Base-by-base conservation (phyloP, 2,797 vertebrate genomes). In the Ciconia nigra region DNA sequence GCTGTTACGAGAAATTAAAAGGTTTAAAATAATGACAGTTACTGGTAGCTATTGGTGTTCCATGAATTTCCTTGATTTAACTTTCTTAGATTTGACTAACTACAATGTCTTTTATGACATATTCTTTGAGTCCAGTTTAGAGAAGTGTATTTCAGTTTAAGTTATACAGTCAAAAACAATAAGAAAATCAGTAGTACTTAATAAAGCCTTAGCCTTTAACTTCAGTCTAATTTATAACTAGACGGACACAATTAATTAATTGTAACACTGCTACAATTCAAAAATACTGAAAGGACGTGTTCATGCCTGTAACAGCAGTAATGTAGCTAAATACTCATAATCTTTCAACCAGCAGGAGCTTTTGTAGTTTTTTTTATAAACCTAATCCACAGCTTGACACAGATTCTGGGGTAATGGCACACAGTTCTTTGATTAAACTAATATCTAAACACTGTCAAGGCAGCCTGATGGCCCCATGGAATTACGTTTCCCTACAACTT, bases 371-470 rank as follows among this genome's bases (percentile, higher is more conserved):
- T 91, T 90, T 96, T 97, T 93, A 94, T 94, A 95, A 97, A 97
- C 83, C 77, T 98, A 98, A 98, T 98, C 97, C 96, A 97, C 95
- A 98, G 96, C 95, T 98, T 98, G 97, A 98, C 97, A 97, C 66
- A 96, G 96, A 97, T 97, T 93, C 97, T 96, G 89, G 66, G 81
- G 96, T 98, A 98, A 98, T 78, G 78, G 94, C 97, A 97, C 87
- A 97, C 89, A 97, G 84, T 97, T 97, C 96, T 98, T 95, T 98
- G 96, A 98, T 96, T 98, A 96, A 97, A 98, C 96, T 96, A 97
- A 95, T 97, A 98, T 95, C 96, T 93, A 96, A 96, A 94, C 89
- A 96, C 91, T 57, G 61, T 42, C 39, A 17, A 28, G 20, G 92
- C 84, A 94, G 92, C 62, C 83, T 57, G 85, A 94, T 97, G 91